phyloP scores from a whole-genome alignment of 2,113 vertebrate species.

The Plecturocebus donacophilus region DNA sequence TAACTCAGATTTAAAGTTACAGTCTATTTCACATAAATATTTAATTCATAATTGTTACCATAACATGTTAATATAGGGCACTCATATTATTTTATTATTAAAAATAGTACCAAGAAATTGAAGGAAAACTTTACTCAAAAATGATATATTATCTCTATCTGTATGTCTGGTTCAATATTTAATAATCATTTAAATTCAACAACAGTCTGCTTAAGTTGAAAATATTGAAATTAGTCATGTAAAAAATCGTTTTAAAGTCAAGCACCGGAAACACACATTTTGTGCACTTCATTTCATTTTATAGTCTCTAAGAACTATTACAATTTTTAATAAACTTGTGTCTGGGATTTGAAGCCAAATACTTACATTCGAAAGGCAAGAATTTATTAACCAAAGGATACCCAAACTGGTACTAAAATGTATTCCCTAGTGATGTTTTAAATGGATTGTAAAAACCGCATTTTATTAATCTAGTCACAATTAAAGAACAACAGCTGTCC shows the following conservation, averaged over 20 bases:
- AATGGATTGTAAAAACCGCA: slow-evolving; percentile 82
- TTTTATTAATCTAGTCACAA: slow-evolving; percentile 88
- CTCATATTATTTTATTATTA: slow-evolving; percentile 69
- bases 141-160: not conserved
- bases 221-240: slow-evolving; percentile 83
- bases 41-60: not conserved
- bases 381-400: slow-evolving; percentile 86
- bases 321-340: slow-evolving; percentile 89
- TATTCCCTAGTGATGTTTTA: slow-evolving; percentile 81
- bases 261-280: slow-evolving; percentile 83
- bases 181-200: slow-evolving; percentile 82
- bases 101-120: slow-evolving; percentile 66
- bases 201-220: slow-evolving; percentile 73
- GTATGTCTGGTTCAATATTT: slow-evolving; percentile 80
- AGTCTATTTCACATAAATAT: slow-evolving; percentile 9
- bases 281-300: slow-evolving; percentile 87
- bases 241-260: slow-evolving; percentile 83
- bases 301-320: slow-evolving; percentile 85
- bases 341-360: slow-evolving; percentile 85
- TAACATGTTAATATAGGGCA: slow-evolving; percentile 14
- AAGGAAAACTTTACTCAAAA: slow-evolving; percentile 54
- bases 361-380: slow-evolving; percentile 83
- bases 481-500: slow-evolving; percentile 82
- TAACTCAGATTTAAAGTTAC: not conserved
- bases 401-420: slow-evolving; percentile 83